These are phyloP conservation scores for Siphamia tubifer DNA, from an alignment of 2,113 vertebrate species.

Conservation along the genomic window DNA sequence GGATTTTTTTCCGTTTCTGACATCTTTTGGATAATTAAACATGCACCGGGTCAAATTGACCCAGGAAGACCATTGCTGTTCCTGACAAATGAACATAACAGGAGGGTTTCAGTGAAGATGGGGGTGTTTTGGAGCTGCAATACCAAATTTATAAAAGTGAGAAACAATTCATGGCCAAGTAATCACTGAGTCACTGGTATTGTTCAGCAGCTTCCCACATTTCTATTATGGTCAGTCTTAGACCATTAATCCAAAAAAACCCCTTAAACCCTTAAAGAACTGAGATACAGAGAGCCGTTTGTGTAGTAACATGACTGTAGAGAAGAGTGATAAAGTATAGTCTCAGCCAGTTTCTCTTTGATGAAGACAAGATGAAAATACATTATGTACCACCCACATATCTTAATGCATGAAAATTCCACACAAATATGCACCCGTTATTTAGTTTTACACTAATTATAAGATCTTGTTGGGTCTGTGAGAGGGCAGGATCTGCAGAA, in stretches of 20 bases:
- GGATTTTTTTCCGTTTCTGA: too few species aligned
- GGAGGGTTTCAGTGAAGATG: too few species aligned
- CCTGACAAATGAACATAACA: too few species aligned
- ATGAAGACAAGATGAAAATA: too few species aligned
- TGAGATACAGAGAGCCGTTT: background rate
- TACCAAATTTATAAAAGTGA: background rate
- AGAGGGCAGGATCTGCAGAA: background rate
- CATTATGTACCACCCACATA: background rate
- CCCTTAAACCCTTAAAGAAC: too few species aligned
- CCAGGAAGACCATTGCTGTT: too few species aligned
- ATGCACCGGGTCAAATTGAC: too few species aligned
- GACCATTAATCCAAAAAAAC: background rate
- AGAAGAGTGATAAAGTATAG: too few species aligned
- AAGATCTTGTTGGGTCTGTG: background rate
- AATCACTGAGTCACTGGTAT: constrained; percentile 16
- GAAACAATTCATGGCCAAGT: background rate
- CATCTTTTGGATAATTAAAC: too few species aligned
- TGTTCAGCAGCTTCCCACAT: constrained; percentile 17
- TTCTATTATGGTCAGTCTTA: background rate
- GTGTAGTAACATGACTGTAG: background rate
- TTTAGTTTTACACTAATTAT: background rate
- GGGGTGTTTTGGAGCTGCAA: background rate
- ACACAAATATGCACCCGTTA: background rate
- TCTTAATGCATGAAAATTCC: background rate
- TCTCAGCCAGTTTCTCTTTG: too few species aligned